A percentile compares a stretch with the other conserved stretches of the same genome.
phyloP scores from a whole-genome alignment of 2,797 vertebrate species.

The Crenichthys baileyi region DNA sequence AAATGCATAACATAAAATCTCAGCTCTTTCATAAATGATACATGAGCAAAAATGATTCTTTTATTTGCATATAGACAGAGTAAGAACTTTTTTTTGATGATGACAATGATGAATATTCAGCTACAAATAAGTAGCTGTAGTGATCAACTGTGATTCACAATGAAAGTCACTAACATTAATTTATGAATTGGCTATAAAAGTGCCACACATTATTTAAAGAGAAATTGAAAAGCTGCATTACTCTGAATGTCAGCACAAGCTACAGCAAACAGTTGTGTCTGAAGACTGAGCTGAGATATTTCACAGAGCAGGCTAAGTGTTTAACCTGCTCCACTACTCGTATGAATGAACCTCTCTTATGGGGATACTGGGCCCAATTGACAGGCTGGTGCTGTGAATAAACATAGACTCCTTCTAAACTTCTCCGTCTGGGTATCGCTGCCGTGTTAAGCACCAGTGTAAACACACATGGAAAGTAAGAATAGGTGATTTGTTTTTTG shows the following conservation, averaged over 20 bases:
- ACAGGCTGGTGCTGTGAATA: constrained; percentile 89
- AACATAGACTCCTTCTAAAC: constrained; percentile 84
- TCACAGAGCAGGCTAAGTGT: constrained; percentile 57
- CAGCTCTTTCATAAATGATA: not conserved
- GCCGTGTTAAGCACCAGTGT: constrained; percentile 83
- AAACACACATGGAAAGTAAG: constrained; percentile 84
- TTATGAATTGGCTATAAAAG: constrained; percentile 4
- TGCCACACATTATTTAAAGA: not conserved
- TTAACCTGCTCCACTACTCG: constrained; percentile 66
- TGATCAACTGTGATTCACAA: not conserved
- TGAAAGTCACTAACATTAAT: constrained; percentile 11
- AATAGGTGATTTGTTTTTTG: constrained; percentile 74
- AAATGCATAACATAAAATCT: constrained; percentile 13
- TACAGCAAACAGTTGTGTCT: constrained; percentile 44
- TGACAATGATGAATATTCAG: not conserved
- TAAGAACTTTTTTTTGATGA: not conserved
- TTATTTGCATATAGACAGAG: not conserved
- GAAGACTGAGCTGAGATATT: constrained; percentile 54
- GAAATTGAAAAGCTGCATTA: constrained; percentile 4
- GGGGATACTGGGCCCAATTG: constrained; percentile 88
- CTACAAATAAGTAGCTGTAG: not conserved
- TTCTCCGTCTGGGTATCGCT: constrained; percentile 89
- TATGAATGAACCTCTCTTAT: constrained; percentile 91
- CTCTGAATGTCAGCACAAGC: constrained; percentile 41
- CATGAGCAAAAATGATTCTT: not conserved